phyloP scores from a whole-genome alignment of 2,888 invertebrate species.

The Zygogramma bicolorata region DNA sequence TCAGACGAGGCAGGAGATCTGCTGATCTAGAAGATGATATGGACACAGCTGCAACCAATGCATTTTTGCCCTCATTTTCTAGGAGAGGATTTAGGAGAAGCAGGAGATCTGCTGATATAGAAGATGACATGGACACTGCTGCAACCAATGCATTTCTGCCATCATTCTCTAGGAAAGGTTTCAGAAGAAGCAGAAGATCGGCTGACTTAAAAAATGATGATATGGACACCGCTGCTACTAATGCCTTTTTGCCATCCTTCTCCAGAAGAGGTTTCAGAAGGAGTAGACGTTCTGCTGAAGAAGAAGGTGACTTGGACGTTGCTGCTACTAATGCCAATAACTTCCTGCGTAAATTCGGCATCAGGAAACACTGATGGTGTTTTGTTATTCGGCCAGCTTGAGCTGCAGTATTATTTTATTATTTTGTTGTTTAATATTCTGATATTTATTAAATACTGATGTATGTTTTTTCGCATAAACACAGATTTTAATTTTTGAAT shows the following conservation, averaged over 20 bases:
- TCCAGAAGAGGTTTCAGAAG: too few relatives aligned
- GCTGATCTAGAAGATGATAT: constrained; percentile 19
- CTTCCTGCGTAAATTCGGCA: not conserved
- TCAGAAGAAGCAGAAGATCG: constrained; percentile 26
- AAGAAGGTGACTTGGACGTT: not conserved
- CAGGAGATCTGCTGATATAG: not conserved
- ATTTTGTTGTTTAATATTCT: not conserved
- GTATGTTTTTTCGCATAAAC: not conserved
- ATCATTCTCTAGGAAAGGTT: constrained; percentile 13
- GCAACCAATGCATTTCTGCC: not conserved
- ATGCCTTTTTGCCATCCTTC: too few relatives aligned
- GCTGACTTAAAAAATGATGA: constrained; percentile 23
- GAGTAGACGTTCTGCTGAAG: too few relatives aligned
- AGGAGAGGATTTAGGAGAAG: not conserved
- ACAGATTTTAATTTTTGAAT: not conserved
- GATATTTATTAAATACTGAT: not conserved
- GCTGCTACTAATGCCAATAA: not conserved
- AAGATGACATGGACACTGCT: not conserved
- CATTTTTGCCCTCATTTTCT: constrained; percentile 32
- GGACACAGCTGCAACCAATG: constrained; percentile 26
- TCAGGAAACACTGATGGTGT: not conserved
- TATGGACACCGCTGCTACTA: too few relatives aligned
- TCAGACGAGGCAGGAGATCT: constrained; percentile 29
- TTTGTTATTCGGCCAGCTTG: not conserved
- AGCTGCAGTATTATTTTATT: not conserved